A percentile compares a stretch with the other conserved stretches of the same genome.
phyloP scores from a whole-genome alignment of 2,113 vertebrate species.

The Corynorhinus townsendii region DNA sequence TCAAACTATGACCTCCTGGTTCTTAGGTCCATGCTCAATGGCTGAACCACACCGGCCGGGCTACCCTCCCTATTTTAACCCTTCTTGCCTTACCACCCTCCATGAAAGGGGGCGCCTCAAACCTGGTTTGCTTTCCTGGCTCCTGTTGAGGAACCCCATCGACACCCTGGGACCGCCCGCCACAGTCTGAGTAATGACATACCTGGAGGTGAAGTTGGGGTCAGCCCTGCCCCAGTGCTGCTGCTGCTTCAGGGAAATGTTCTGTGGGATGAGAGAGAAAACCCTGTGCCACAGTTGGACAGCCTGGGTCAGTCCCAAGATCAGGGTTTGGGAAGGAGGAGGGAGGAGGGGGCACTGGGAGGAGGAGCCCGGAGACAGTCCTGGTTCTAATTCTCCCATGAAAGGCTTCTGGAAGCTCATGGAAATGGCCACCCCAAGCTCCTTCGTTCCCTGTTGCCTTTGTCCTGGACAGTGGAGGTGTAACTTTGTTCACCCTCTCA shows the following conservation, averaged over 20 bases:
- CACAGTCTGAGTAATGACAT: fast-evolving
- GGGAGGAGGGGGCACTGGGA: fast-evolving
- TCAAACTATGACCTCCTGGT: neutral
- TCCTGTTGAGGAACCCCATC: neutral
- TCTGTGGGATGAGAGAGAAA: neutral
- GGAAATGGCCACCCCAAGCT: fast-evolving
- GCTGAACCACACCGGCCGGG: neutral
- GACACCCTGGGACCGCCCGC: fast-evolving
- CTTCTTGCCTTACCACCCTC: neutral
- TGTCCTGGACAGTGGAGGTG: neutral
- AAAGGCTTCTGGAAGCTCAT: neutral
- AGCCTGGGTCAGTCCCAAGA: fast-evolving
- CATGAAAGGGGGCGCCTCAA: neutral
- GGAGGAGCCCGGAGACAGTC: fast-evolving
- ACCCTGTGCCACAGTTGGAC: fast-evolving
- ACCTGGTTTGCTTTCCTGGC: no score
- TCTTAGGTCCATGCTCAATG: neutral
- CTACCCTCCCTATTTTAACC: neutral
- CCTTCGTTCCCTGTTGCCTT: neutral
- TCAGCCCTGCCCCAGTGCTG: neutral
- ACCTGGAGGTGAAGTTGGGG: constrained; percentile 60
- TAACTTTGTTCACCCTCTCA: neutral
- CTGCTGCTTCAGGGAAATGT: constrained; percentile 57
- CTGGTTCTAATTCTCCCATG: neutral
- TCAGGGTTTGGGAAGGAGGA: neutral